These are phyloP conservation scores for Geotrupes spiniger DNA, from an alignment of 2,888 invertebrate genomes.

Conservation along the genomic window DNA sequence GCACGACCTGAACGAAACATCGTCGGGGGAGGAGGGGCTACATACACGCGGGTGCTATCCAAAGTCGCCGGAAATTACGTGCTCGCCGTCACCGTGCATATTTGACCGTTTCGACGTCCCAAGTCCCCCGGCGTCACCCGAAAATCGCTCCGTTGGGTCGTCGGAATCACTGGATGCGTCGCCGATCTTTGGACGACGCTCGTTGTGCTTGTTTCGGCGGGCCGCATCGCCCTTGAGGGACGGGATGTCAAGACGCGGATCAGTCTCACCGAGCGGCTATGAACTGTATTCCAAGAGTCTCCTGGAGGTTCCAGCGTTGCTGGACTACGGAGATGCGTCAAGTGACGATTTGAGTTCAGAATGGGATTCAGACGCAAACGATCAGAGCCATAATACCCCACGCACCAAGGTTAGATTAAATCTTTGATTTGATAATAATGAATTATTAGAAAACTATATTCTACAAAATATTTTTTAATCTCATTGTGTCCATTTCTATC, in stretches of 20 bases:
- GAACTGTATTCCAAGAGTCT: conserved; percentile 77
- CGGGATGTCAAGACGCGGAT: conserved; percentile 32
- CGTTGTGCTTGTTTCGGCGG: conserved; percentile 35
- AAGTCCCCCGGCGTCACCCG: background rate
- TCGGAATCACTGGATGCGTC: conserved; percentile 26
- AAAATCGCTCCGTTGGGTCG: conserved; percentile 31
- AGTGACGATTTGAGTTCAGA: conserved; percentile 89
- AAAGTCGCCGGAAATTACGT: conserved; percentile 44
- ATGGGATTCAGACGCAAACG: conserved; percentile 78
- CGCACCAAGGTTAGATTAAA: conserved; percentile 20
- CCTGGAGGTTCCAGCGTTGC: conserved; percentile 70
- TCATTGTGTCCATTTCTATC: no score
- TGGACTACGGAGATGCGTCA: conserved; percentile 86
- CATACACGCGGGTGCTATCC: background rate
- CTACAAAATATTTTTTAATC: no score
- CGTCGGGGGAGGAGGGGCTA: conserved; percentile 1
- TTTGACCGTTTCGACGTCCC: conserved; percentile 35
- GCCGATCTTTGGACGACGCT: conserved; percentile 31
- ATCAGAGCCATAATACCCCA: conserved; percentile 13
- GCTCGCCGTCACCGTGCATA: conserved; percentile 46
- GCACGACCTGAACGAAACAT: conserved; percentile 6
- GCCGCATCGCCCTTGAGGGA: conserved; percentile 36
- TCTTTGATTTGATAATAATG: no score
- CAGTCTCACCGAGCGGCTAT: conserved; percentile 56
- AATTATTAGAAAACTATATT: no score